Conservation (phyloP, 23 tunicate species). For the Styela plicata region DNA sequence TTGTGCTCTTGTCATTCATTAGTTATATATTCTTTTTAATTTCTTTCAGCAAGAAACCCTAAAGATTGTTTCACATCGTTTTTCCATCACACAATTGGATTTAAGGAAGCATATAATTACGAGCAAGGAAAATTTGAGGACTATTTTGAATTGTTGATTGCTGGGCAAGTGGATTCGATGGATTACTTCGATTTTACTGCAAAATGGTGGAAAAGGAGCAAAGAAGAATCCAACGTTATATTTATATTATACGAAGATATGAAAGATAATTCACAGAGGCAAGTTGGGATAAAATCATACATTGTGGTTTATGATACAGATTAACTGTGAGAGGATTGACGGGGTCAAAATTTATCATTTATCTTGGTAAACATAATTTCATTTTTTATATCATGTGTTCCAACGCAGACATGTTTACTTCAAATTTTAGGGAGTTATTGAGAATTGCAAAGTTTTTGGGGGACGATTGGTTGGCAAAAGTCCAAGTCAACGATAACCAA, state of each 20-base stretch:
- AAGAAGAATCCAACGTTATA: conserved; percentile 31
- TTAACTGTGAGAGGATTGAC: too few species aligned
- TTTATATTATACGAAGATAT: conserved; percentile 59
- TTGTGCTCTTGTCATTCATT: too few species aligned
- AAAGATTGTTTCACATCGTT: conserved; percentile 50
- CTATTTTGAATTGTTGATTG: conserved; percentile 46
- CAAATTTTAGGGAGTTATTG: conserved; percentile 42
- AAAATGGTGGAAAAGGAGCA: conserved; percentile 45
- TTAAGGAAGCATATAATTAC: conserved; percentile 35
- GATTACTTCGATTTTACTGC: conserved; percentile 55
- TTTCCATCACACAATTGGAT: conserved; percentile 62
- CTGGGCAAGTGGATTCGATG: conserved; percentile 48
- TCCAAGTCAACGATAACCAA: conserved; percentile 22
- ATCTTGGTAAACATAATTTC: too few species aligned
- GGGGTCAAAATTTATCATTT: too few species aligned
- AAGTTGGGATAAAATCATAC: background rate
- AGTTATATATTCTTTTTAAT: too few species aligned
- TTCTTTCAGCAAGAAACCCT: conserved; percentile 49
- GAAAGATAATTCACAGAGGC: conserved; percentile 42
- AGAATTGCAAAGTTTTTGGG: conserved; percentile 58
- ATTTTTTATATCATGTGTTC: too few species aligned
- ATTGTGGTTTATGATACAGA: too few species aligned
- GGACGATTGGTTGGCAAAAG: background rate
- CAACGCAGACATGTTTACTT: background rate
- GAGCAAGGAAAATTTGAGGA: conserved; percentile 62